Base-by-base conservation (phyloP, 2,888 invertebrate species). In the Augiades crinisus region DNA sequence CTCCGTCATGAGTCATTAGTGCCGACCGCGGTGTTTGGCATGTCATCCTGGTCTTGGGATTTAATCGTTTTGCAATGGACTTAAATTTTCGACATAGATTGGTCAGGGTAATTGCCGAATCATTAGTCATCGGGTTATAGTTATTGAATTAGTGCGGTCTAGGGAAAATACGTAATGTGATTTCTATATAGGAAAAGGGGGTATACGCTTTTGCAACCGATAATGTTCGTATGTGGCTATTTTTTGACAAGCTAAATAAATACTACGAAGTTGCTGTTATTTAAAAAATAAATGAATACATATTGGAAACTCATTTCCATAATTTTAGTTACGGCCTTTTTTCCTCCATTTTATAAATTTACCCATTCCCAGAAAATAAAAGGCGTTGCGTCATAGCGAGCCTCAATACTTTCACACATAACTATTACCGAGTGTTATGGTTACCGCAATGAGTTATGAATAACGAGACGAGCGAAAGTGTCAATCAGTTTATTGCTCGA, bases 381-480 rank as follows among this genome's bases (percentile, higher is more conserved):
- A 2, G n/a, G 24, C 1, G 14, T 33, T 33, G 5, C 33, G 33
- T 14, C 12, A 7, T 7, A 19, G 3, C 3, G 2, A 13, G 4
- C 16, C 10, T n/a, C n/a, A 14, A 19, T 12, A 44, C 17, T 33
- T 43, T 30, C 17, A 12, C 44, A 33, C 33, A 21, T 33, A 33
- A 10, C 21, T 19, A 19, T 43, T 31, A 13, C 31, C 1, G 13
- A 31, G 19, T 27, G 30, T 41, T 41, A 41, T 41, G 17, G 16
- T 41, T 30, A 19, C 31, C n/a, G n/a, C n/a, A n/a, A 12, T 10
- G 2, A 6, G 8, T 44, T 44, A 22, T 44, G 33, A 44, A 27
- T 44, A 22, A 33, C 12, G 22, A 30, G 19, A 1, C n/a, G 19
- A 33, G 44, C n/a, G 44, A 33, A 14, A 44, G 33, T 33, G 33